phyloP scores from a whole-genome alignment of 2,113 vertebrate genomes.

The Cyphomyrus plagiostoma region DNA sequence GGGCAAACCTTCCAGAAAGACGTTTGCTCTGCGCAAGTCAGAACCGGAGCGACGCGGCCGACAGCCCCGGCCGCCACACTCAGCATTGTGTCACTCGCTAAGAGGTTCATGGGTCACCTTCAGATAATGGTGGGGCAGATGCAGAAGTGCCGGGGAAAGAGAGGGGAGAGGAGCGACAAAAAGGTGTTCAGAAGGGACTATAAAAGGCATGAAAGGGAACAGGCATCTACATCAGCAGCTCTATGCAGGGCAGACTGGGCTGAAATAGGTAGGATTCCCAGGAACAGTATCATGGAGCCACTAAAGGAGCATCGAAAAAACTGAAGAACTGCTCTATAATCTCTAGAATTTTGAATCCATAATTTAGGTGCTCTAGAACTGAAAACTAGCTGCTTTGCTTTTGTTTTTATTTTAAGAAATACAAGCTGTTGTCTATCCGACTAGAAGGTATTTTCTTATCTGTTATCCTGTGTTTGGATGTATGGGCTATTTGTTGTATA shows the following conservation, averaged over 20 bases:
- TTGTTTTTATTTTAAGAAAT: not conserved
- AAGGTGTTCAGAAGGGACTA: not conserved
- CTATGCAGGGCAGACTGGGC: not conserved
- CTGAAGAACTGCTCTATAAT: not conserved
- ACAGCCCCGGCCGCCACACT: not conserved
- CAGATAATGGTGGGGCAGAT: not conserved
- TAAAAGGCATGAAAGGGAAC: not conserved
- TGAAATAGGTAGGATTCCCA: not conserved
- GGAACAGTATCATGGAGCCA: not conserved
- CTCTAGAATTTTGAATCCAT: not conserved
- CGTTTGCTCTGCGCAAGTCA: not conserved
- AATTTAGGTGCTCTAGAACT: not conserved
- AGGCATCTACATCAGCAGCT: not conserved
- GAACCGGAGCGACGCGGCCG: not conserved
- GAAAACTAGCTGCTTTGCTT: not conserved
- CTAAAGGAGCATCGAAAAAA: not conserved
- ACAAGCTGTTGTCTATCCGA: not conserved
- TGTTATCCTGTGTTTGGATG: not conserved
- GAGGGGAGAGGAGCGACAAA: not conserved
- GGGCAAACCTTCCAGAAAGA: not conserved
- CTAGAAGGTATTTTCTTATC: not conserved
- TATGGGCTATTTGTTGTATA: not conserved
- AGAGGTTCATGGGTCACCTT: not conserved
- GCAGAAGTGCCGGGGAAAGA: not conserved
- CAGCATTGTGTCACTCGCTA: not conserved